These are phyloP conservation scores for Balanococcus diminutus DNA, from an alignment of 2,888 invertebrate species.

Conservation along the genomic window DNA sequence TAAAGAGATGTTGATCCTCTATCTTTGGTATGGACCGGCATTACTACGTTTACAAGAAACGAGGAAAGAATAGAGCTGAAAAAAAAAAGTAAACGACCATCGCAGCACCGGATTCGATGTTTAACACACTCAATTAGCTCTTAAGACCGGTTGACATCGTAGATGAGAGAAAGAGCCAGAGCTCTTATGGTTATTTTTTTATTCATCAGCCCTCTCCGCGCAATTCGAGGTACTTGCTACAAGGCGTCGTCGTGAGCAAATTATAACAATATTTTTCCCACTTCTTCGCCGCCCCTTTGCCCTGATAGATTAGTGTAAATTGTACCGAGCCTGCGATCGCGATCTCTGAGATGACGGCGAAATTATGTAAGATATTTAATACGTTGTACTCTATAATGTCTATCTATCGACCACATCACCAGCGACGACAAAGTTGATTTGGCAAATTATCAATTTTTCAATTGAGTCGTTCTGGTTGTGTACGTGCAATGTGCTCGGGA, in stretches of 20 bases:
- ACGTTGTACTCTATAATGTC: not conserved
- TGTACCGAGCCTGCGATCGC: no score
- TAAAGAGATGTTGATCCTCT: not conserved
- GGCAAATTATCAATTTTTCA: slow-evolving; percentile 16
- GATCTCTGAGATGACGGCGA: no score
- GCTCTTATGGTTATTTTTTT: not conserved
- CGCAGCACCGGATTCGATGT: slow-evolving; percentile 47
- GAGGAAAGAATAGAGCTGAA: not conserved
- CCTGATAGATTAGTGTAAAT: not conserved
- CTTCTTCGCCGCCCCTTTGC: not conserved
- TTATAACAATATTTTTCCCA: not conserved
- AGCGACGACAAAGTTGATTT: not conserved
- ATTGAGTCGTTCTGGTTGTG: not conserved
- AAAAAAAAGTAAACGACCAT: slow-evolving; percentile 50
- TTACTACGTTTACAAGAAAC: slow-evolving; percentile 42
- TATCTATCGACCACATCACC: not conserved
- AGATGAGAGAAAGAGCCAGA: not conserved
- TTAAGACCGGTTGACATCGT: slow-evolving; percentile 52
- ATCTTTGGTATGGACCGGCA: slow-evolving; percentile 41
- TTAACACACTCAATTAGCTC: slow-evolving; percentile 49
- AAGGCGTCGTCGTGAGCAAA: not conserved
- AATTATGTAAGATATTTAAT: slow-evolving; percentile 17
- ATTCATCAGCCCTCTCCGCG: not conserved
- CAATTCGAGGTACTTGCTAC: not conserved
- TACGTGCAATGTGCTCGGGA: not conserved